These are phyloP conservation scores for Cyanoderma ruficeps DNA, from an alignment of 2,113 vertebrate species.

Conservation along the genomic window DNA sequence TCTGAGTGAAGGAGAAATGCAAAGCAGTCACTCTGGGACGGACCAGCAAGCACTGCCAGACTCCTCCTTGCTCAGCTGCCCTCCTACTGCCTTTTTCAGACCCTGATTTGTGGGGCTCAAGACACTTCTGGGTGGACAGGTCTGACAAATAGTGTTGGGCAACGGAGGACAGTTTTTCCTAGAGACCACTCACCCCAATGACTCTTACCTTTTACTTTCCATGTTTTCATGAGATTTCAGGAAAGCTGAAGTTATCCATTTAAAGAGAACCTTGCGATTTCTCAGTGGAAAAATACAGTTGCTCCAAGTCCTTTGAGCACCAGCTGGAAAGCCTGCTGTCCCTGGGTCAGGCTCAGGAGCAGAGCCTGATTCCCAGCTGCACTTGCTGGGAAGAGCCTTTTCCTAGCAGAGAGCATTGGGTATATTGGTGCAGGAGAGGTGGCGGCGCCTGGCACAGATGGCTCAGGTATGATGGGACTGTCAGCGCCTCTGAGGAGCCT, in stretches of 20 bases:
- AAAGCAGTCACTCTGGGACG: not conserved
- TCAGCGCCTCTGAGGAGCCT: not conserved
- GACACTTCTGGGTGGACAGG: not conserved
- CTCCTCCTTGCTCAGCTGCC: not conserved
- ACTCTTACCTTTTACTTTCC: not conserved
- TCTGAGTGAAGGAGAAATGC: not conserved
- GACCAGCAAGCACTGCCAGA: not conserved
- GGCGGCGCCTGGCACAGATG: not conserved
- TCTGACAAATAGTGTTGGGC: not conserved
- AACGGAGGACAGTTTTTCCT: not conserved
- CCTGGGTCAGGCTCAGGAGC: not conserved
- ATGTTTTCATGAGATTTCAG: not conserved
- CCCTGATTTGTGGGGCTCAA: not conserved
- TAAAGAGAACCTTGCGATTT: not conserved
- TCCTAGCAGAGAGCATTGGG: not conserved
- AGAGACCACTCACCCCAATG: not conserved
- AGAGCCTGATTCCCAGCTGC: not conserved
- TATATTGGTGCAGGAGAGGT: not conserved
- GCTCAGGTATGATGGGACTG: not conserved
- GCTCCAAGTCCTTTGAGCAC: not conserved
- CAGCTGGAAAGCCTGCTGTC: not conserved
- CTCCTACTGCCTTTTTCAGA: not conserved
- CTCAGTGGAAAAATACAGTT: not conserved
- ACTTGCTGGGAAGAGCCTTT: not conserved
- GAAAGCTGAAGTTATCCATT: not conserved